Evolutionary conservation across 1,140 invertebrate species (phyloP).

Genomic region (Hycleus cichorii): DNA sequence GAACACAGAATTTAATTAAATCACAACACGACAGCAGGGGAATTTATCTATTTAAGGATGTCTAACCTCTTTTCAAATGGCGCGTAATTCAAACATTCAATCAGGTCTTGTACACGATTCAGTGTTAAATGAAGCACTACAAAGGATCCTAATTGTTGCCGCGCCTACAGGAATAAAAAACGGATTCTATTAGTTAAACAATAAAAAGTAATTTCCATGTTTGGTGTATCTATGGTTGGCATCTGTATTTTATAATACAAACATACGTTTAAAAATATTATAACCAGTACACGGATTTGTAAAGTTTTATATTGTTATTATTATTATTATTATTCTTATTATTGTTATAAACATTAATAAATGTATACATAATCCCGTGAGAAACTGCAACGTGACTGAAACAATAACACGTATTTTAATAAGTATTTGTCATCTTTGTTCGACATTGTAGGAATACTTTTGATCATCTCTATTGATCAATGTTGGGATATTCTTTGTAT

Average conservation of each 20-base stretch:
- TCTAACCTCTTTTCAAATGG: no score
- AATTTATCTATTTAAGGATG: no score
- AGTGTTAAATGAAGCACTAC: no score
- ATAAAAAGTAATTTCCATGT: conserved; percentile 9
- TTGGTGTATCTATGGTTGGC: neutral
- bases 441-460: neutral
- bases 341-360: conserved; percentile 25
- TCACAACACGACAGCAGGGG: no score
- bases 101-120: no score
- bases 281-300: conserved; percentile 15
- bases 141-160: no score
- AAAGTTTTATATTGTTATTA: conserved; percentile 9
- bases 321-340: no score
- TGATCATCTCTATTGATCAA: conserved; percentile 7
- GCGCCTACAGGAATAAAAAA: no score
- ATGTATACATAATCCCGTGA: conserved; percentile 28
- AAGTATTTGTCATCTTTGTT: conserved; percentile 22
- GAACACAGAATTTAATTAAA: no score
- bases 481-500: conserved; percentile 1
- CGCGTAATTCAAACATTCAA: no score
- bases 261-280: conserved; percentile 1
- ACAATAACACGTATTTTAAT: conserved; percentile 34
- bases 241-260: neutral
- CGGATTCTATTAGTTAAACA: no score
- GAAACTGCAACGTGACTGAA: conserved; percentile 32